phyloP scores from a whole-genome alignment of 2,113 vertebrate species.

The Caranx melampygus region DNA sequence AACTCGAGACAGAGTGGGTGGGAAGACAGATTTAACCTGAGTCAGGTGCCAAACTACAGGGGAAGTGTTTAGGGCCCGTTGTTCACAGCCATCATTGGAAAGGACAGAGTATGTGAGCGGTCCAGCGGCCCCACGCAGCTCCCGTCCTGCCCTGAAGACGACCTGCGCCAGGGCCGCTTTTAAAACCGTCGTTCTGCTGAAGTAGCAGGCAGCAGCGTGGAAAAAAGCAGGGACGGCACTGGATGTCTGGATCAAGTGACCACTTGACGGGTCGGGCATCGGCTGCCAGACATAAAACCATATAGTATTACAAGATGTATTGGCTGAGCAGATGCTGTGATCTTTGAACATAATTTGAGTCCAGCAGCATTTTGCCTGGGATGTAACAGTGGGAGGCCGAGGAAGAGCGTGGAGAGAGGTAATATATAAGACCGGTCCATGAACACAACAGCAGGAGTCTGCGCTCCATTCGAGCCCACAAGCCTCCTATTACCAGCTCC shows the following conservation, averaged over 20 bases:
- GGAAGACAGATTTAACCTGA: constrained; percentile 46
- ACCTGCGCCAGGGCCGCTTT: constrained; percentile 2
- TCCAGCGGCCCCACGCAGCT: constrained; percentile 1
- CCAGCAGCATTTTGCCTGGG: constrained; percentile 35
- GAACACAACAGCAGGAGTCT: constrained; percentile 45
- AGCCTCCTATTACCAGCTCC: constrained; percentile 49
- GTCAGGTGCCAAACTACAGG: constrained; percentile 55
- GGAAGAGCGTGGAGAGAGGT: constrained; percentile 29
- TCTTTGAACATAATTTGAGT: constrained; percentile 50
- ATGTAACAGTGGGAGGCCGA: constrained; percentile 21
- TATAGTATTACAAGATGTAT: constrained; percentile 49
- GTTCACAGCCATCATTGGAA: constrained; percentile 56
- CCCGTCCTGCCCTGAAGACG: constrained; percentile 13
- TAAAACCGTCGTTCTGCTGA: neutral
- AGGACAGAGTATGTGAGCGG: constrained; percentile 50
- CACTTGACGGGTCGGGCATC: constrained; percentile 31
- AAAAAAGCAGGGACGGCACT: neutral
- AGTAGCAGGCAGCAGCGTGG: constrained; percentile 11
- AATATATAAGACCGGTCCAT: constrained; percentile 28
- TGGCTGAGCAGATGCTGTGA: constrained; percentile 46
- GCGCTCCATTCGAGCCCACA: constrained; percentile 54
- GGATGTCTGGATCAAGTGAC: constrained; percentile 23
- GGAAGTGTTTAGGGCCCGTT: constrained; percentile 56
- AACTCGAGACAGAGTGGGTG: constrained; percentile 63
- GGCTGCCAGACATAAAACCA: constrained; percentile 50